Percentiles rank a stretch among this genome's conserved stretches.
These are phyloP conservation scores for Characodon lateralis DNA, from an alignment of 2,797 vertebrate genomes.

Conservation along the genomic window DNA sequence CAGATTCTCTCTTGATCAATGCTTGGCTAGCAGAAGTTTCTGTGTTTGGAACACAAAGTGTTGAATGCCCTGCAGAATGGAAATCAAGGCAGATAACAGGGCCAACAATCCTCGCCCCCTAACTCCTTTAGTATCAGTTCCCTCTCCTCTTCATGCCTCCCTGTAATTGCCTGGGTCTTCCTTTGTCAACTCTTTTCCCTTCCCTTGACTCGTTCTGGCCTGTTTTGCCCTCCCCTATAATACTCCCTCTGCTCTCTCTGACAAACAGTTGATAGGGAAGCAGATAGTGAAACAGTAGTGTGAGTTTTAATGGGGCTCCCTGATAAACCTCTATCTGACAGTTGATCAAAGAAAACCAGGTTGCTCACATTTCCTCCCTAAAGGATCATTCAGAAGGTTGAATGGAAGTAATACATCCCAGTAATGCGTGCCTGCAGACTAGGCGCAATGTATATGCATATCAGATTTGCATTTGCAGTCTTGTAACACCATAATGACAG, in stretches of 20 bases:
- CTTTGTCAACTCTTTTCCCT: constrained; percentile 20
- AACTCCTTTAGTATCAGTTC: constrained; percentile 16
- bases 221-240: constrained; percentile 15
- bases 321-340: constrained; percentile 70
- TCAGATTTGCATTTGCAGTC: constrained; percentile 7
- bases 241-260: constrained; percentile 28
- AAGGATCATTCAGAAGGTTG: constrained; percentile 17
- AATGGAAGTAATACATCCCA: constrained; percentile 15
- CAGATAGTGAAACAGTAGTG: constrained; percentile 42
- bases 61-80: constrained; percentile 19
- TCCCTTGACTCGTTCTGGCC: not conserved
- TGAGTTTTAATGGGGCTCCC: constrained; percentile 51
- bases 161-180: constrained; percentile 35
- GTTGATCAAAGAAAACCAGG: constrained; percentile 45
- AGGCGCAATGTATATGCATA: constrained; percentile 8
- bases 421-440: constrained; percentile 29
- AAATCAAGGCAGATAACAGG: constrained; percentile 45
- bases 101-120: constrained; percentile 21
- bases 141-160: constrained; percentile 16
- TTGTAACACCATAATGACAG: constrained; percentile 1
- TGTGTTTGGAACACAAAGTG: constrained; percentile 15
- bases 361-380: constrained; percentile 23
- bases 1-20: not conserved
- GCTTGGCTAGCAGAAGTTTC: constrained; percentile 19
- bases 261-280: constrained; percentile 56